phyloP scores from a whole-genome alignment of 2,888 invertebrate genomes.

The Cantharis rustica region DNA sequence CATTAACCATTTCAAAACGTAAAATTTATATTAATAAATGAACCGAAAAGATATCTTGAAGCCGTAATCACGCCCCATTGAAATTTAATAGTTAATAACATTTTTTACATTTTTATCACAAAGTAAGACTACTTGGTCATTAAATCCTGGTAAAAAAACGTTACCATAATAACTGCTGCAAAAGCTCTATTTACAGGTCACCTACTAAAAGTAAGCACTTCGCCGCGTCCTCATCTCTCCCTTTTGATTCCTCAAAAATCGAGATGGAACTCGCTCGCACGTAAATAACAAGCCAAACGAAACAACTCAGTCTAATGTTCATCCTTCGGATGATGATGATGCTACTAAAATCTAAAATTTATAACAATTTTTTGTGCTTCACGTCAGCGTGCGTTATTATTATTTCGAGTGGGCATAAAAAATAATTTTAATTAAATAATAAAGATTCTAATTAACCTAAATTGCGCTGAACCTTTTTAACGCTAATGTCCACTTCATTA shows the following conservation, averaged over 20 bases:
- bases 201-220: neutral
- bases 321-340: neutral
- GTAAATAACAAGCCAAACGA: neutral
- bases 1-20: neutral
- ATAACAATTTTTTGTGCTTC: neutral
- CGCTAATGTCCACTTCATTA: neutral
- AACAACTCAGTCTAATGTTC: neutral
- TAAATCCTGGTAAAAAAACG: slow-evolving; percentile 1
- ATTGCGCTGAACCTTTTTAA: neutral
- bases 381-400: neutral
- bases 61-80: neutral
- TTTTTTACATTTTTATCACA: neutral
- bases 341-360: neutral
- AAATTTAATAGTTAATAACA: slow-evolving; percentile 2
- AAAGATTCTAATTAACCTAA: neutral
- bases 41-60: slow-evolving; percentile 3
- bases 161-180: slow-evolving; percentile 2
- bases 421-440: neutral
- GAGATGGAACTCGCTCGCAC: neutral
- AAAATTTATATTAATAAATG: slow-evolving; percentile 1
- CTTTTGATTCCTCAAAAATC: neutral
- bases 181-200: slow-evolving; percentile 1
- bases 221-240: neutral
- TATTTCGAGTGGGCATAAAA: neutral
- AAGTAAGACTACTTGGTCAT: neutral